Evolutionary conservation across 2,888 invertebrate genomes (phyloP), one percentile per base, ranked within the genome.

Genomic region (Cryptocheilus praepositus): DNA sequence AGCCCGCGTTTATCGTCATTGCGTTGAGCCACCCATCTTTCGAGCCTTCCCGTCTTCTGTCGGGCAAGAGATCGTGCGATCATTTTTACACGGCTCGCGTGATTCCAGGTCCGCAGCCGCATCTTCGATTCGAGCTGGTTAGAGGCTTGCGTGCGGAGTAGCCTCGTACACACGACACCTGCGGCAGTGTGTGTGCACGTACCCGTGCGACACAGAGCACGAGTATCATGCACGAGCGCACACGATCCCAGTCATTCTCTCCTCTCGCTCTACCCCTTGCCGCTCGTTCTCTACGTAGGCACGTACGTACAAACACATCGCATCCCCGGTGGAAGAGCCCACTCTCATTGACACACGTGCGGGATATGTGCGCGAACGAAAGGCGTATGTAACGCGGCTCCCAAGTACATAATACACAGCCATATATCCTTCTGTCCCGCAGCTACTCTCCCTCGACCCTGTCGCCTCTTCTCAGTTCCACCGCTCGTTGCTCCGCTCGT

Each of bases 401-500:
- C 61, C 54, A 59, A 71, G 78, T 78, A 78, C 70, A 76, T 78
- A 78, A 77, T 78, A 80, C 77, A 75, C 73, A 80, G 74, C 71
- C 76, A 78, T 80, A 77, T 77, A 74, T 80, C 76, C 76, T 77
- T 73, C 75, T 64, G 75, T 77, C 73, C 75, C 68, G 77, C 74
- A 74, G 74, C 77, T 73, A 77, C 80, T 75, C 76, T 73, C 77
- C 75, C 72, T 75, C 79, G 73, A 77, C 75, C 74, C 81, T 76
- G 81, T 79, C 71, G 74, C 70, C 74, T 80, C 71, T 67, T 64
- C 64, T 51, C 56, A 66, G 58, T 54, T 68, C 70, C 65, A 63
- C 70, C 61, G 43, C 67, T 55, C 74, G 78, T 76, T 78, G 74
- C 71, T 71, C 68, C 74, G n/a, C n/a, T n/a, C n/a, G n/a, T n/a